These are phyloP conservation scores for Amphiura filiformis DNA, from an alignment of 35 echinoderm and acorn worm genomes.

Conservation along the genomic window DNA sequence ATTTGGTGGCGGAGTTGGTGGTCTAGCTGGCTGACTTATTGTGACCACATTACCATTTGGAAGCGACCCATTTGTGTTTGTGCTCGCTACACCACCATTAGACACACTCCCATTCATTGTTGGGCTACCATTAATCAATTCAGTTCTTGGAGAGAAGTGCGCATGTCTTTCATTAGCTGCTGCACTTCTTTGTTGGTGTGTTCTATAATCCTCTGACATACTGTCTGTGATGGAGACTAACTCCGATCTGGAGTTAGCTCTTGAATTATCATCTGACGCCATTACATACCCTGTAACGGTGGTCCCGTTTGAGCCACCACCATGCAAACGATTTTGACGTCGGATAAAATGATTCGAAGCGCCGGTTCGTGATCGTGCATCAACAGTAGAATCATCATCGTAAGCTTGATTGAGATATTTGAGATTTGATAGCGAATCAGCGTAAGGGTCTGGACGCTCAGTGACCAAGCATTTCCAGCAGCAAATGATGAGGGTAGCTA, in stretches of 20 bases:
- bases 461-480: neutral
- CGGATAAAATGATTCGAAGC: neutral
- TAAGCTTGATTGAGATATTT: constrained; percentile 38
- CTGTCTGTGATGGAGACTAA: neutral
- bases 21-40: neutral
- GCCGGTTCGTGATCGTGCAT: neutral
- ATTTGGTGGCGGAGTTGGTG: neutral
- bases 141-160: neutral
- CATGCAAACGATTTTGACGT: constrained; percentile 17
- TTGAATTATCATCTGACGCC: neutral
- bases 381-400: constrained; percentile 15
- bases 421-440: constrained; percentile 26
- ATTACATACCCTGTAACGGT: constrained; percentile 22
- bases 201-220: neutral
- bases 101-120: neutral
- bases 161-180: neutral
- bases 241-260: neutral
- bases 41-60: neutral
- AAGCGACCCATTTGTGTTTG: neutral
- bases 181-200: neutral
- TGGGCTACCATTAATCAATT: neutral
- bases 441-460: neutral
- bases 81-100: neutral
- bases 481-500: constrained; percentile 16
- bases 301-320: neutral